Evolutionary conservation across 2,888 invertebrate species (phyloP), one percentile per base, ranked within the genome.

Genomic region (Dicyrtoma fusca): DNA sequence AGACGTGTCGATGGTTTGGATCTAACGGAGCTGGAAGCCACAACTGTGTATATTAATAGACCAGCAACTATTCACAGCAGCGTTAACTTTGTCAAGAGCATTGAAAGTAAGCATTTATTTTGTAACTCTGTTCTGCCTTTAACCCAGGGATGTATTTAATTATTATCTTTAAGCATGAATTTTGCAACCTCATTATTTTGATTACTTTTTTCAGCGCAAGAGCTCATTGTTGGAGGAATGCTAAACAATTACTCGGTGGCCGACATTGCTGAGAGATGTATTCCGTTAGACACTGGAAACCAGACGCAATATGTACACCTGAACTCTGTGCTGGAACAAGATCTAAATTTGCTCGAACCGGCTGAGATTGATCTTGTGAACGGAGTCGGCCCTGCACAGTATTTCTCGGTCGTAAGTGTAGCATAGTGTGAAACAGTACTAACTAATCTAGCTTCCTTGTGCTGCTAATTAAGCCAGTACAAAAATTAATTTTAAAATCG

Each of bases 341-440:
- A 25, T 23, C n/a, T 73, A n/a, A 23, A 57, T 45, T 57, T 71
- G 21, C 14, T 59, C 19, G 65, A 42, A 8, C 42, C 57, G 1
- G 47, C 65, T 11, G 11, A 51, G 6, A 51, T 73, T 5, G 44
- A 13, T 1, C 14, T 14, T 1, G 76, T 77, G 0, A 79, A 79
- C 53, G 76, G 73, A 8, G 68, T 77, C 25, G 25, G 26, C 51
- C 69, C 76, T 13, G 3, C 3, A 0, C 70, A 73, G 11, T 77
- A 76, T 69, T 70, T 79, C 51, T 57, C 76, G 14, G 53, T 74
- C 49, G 78, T 76, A 66, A 72, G 55, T 73, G 11, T 34, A 34
- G 34, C 34, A 5, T 34, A 34, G 34, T n/a, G n/a, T n/a, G n/a
- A n/a, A n/a, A n/a, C n/a, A n/a, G n/a, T n/a, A n/a, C n/a, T n/a